Percentiles rank a stretch among this genome's conserved stretches.
Evolutionary conservation across 2,888 invertebrate genomes (phyloP).

Genomic region (Prosapia bicincta): DNA sequence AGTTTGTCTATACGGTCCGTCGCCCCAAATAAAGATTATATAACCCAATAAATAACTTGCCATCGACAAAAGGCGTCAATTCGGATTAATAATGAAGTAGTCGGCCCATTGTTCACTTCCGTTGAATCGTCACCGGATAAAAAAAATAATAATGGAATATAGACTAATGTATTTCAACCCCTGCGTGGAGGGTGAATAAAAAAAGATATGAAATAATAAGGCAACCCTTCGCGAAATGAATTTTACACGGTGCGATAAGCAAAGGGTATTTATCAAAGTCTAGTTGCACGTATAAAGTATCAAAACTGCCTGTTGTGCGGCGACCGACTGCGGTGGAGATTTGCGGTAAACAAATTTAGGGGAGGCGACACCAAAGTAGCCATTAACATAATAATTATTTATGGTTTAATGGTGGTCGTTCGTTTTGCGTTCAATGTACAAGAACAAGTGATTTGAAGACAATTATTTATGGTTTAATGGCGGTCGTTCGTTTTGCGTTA

Average conservation of each 20-base stretch:
- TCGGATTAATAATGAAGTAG: not conserved
- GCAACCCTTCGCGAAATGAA: constrained; percentile 9
- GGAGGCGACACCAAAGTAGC: not conserved
- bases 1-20: not conserved
- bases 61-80: not conserved
- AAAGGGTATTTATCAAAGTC: constrained; percentile 12
- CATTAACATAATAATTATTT: not conserved
- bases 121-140: not conserved
- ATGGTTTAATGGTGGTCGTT: too few species aligned
- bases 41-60: not conserved
- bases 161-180: not conserved
- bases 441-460: too few species aligned
- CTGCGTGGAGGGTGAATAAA: not conserved
- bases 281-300: not conserved
- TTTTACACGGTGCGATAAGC: constrained; percentile 16
- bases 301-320: not conserved
- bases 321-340: not conserved
- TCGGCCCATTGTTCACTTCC: not conserved
- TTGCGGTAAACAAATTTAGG: not conserved
- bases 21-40: not conserved
- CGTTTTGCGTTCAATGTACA: too few species aligned
- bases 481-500: too few species aligned
- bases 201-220: not conserved
- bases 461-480: too few species aligned
- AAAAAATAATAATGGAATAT: not conserved